Percentiles rank a stretch among this genome's conserved stretches.
Evolutionary conservation across 2,113 vertebrate species (phyloP).

Genomic region (Chinchilla lanigera): DNA sequence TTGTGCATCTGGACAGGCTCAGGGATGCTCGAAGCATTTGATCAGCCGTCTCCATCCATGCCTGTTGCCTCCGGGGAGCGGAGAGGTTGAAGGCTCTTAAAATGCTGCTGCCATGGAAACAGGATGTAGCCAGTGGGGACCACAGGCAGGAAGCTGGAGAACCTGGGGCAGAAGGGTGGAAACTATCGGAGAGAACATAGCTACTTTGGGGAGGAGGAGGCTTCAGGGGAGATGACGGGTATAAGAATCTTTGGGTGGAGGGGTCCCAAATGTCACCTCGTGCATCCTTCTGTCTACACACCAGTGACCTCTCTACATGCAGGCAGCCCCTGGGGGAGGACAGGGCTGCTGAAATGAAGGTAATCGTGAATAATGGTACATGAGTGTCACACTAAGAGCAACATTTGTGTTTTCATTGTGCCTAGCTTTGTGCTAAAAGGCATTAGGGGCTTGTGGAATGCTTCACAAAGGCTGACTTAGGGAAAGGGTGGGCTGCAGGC

Average conservation of each 20-base stretch:
- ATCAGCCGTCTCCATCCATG: conserved; percentile 65
- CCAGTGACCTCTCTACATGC: not conserved
- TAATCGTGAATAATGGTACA: not conserved
- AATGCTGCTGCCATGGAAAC: conserved; percentile 72
- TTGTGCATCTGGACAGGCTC: not conserved
- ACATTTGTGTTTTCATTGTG: not conserved
- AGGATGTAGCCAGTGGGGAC: conserved; percentile 67
- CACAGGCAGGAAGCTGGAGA: conserved; percentile 66
- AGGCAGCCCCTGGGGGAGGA: not conserved
- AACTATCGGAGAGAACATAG: conserved; percentile 29
- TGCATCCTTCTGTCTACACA: not conserved
- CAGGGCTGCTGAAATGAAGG: not conserved
- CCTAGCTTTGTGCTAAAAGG: not conserved
- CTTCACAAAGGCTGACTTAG: not conserved
- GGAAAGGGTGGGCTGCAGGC: no score
- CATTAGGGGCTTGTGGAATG: not conserved
- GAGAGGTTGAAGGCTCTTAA: conserved; percentile 27
- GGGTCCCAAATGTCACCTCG: not conserved
- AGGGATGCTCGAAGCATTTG: not conserved
- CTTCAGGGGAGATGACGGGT: not conserved
- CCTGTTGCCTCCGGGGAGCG: conserved; percentile 45
- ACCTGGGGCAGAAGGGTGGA: conserved; percentile 52
- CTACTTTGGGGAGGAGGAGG: not conserved
- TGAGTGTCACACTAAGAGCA: not conserved
- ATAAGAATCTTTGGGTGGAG: not conserved